A percentile compares a stretch with the other conserved stretches of the same genome.
phyloP scores from a whole-genome alignment of 2,888 invertebrate species.

The Geophilus truncorum region DNA sequence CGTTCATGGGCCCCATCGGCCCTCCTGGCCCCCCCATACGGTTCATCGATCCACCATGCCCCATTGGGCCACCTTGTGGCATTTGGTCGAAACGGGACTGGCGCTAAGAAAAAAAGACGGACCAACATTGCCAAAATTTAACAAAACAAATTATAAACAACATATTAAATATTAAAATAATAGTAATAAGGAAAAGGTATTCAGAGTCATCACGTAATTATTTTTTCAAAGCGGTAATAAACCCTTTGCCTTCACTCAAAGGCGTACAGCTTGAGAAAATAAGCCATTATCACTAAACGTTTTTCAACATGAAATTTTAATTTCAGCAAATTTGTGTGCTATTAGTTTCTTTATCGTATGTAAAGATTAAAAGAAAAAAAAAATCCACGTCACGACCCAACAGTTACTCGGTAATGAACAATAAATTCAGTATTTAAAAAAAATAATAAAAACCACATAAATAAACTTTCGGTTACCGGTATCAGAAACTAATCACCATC shows the following conservation, averaged over 20 bases:
- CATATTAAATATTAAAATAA: not conserved
- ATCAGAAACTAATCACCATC: not conserved
- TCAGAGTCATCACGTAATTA: not conserved
- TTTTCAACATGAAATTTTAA: not conserved
- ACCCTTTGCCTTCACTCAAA: not conserved
- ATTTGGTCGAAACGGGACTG: conserved; percentile 36
- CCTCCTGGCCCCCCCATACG: conserved; percentile 33
- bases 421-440: too few species aligned
- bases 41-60: conserved; percentile 7
- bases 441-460: too few species aligned
- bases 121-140: not conserved
- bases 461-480: too few species aligned
- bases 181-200: not conserved
- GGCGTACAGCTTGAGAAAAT: not conserved
- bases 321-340: not conserved
- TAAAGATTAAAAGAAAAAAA: too few species aligned
- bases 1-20: conserved; percentile 35
- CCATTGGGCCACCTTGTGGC: conserved; percentile 33
- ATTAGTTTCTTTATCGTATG: not conserved
- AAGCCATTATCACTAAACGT: not conserved
- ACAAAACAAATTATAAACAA: not conserved
- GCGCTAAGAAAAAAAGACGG: conserved; percentile 31
- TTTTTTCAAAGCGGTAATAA: not conserved
- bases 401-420: too few species aligned
- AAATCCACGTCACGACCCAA: not conserved